phyloP scores from a whole-genome alignment of 2,888 invertebrate genomes.

The Sialis lutaria region DNA sequence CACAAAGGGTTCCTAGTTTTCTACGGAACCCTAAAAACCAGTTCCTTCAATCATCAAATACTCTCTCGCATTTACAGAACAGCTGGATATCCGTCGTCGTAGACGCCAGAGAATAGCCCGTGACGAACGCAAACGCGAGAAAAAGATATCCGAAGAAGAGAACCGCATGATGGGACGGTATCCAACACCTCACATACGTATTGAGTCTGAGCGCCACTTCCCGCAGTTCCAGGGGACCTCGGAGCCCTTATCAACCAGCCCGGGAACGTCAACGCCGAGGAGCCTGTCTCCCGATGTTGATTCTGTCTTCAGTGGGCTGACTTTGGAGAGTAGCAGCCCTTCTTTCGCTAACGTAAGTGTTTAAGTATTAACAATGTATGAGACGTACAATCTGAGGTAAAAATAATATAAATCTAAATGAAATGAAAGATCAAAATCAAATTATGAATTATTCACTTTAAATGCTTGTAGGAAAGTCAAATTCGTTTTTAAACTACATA shows the following conservation, averaged over 20 bases:
- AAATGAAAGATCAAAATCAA: too few species aligned
- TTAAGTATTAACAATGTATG: conserved; percentile 1
- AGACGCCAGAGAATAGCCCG: conserved; percentile 51
- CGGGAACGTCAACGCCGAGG: too few species aligned
- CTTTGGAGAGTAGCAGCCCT: background rate
- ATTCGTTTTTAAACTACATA: too few species aligned
- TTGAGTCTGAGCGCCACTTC: conserved; percentile 45
- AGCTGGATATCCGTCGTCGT: conserved; percentile 52
- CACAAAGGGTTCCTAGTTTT: too few species aligned
- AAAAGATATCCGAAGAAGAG: conserved; percentile 54
- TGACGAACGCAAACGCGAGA: conserved; percentile 66
- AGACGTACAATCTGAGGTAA: conserved; percentile 7
- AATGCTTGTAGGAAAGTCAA: too few species aligned
- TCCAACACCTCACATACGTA: conserved; percentile 37
- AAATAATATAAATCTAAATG: too few species aligned
- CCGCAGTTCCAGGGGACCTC: conserved; percentile 23
- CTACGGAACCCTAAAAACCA: background rate
- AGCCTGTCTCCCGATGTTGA: too few species aligned
- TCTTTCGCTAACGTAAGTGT: background rate
- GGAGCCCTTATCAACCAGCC: conserved; percentile 9
- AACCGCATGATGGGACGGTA: conserved; percentile 52
- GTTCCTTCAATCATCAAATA: background rate
- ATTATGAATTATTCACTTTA: too few species aligned
- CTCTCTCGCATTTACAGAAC: conserved; percentile 35
- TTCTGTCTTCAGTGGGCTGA: too few species aligned